Evolutionary conservation across 2,797 vertebrate genomes (phyloP).

Genomic region (Enteromius anoplus): DNA sequence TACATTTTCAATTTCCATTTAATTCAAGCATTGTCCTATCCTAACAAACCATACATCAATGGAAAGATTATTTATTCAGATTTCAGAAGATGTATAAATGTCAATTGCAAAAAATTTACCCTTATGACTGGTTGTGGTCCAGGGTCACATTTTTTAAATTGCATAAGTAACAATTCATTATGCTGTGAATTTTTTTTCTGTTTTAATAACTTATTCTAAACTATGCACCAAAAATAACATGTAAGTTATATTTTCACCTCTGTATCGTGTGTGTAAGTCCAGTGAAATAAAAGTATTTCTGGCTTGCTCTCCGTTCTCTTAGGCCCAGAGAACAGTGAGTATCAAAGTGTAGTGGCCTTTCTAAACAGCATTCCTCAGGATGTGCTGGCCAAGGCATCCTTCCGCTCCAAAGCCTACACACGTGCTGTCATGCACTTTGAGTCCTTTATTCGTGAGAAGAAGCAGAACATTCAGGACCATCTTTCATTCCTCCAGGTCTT

Average conservation of each 20-base stretch:
- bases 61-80: background rate
- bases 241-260: background rate
- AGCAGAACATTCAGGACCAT: conserved; percentile 94
- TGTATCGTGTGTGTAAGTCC: background rate
- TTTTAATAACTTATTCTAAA: background rate
- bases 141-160: background rate
- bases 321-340: conserved; percentile 80
- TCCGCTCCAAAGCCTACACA: conserved; percentile 95
- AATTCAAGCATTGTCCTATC: too few relatives aligned
- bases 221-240: background rate
- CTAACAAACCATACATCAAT: too few relatives aligned
- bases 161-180: background rate
- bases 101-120: background rate
- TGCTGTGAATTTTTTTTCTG: background rate
- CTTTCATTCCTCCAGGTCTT: conserved; percentile 95
- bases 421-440: conserved; percentile 99
- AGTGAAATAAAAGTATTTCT: background rate
- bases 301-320: conserved; percentile 37
- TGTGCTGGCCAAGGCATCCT: conserved; percentile 90
- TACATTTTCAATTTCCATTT: background rate
- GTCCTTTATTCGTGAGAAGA: conserved; percentile 92
- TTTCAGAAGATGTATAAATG: background rate
- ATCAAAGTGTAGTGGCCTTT: conserved; percentile 89
- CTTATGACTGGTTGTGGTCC: too few relatives aligned
- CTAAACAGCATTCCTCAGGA: conserved; percentile 95